Conservation (phyloP, 2,888 invertebrate genomes). For the Tetropium fuscum region DNA sequence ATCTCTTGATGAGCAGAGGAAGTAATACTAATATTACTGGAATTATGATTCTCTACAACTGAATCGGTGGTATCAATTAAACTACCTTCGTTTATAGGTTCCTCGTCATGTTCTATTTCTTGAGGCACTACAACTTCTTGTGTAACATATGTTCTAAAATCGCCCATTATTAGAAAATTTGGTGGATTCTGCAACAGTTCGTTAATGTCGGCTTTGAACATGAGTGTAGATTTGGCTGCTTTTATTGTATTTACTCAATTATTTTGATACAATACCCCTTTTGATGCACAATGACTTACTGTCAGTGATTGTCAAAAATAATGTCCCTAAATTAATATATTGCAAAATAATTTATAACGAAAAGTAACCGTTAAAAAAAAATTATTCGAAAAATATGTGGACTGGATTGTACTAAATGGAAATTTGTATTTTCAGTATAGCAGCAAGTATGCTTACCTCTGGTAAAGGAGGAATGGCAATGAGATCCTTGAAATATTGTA, state of each 20-base stretch:
- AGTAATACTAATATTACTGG: conserved; percentile 51
- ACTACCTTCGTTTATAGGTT: conserved; percentile 72
- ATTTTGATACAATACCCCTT: background rate
- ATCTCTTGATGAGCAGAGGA: conserved; percentile 64
- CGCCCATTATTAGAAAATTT: conserved; percentile 93
- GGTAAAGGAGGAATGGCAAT: conserved; percentile 94
- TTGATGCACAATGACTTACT: background rate
- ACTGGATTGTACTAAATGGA: background rate
- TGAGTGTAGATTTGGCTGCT: background rate
- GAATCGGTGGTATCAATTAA: conserved; percentile 77
- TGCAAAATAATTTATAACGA: too few relatives aligned
- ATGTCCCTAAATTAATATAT: too few relatives aligned
- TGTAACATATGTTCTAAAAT: conserved; percentile 92
- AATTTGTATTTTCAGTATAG: background rate
- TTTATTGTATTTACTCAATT: background rate
- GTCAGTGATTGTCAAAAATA: too few relatives aligned
- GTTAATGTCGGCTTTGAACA: conserved; percentile 2
- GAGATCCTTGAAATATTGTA: conserved; percentile 97
- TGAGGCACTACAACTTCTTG: conserved; percentile 91
- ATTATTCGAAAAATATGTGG: background rate
- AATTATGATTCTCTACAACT: conserved; percentile 26
- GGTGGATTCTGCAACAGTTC: conserved; percentile 78
- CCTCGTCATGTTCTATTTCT: conserved; percentile 75
- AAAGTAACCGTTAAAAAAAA: background rate
- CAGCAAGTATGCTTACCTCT: conserved; percentile 73